phyloP scores from a whole-genome alignment of 1,140 invertebrate species.

The Meloidogyne exigua region DNA sequence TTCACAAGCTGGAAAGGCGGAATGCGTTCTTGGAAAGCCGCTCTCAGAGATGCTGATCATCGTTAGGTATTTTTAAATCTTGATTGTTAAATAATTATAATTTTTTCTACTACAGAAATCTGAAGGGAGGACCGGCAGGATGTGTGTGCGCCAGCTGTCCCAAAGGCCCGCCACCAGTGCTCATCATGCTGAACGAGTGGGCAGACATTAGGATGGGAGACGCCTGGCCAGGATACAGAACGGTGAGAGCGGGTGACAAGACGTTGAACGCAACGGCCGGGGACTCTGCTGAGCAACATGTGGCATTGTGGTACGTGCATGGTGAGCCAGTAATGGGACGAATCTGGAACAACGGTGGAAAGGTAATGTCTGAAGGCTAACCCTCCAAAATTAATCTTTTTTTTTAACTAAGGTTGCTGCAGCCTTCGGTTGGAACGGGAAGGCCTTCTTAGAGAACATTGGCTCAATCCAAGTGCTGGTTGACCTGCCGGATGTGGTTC shows the following conservation, averaged over 20 bases:
- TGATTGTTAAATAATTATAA: neutral
- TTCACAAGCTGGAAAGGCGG: conserved; percentile 38
- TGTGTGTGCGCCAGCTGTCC: conserved; percentile 46
- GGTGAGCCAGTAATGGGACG: conserved; percentile 55
- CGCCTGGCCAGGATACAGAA: conserved; percentile 35
- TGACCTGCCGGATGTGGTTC: conserved; percentile 47
- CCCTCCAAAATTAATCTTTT: too few relatives aligned
- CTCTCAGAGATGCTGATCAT: conserved; percentile 44
- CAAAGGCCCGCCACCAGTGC: conserved; percentile 20
- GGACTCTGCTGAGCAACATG: conserved; percentile 49
- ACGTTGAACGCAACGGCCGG: conserved; percentile 44
- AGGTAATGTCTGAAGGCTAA: conserved; percentile 3
- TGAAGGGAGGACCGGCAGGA: conserved; percentile 29
- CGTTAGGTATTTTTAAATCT: conserved; percentile 28
- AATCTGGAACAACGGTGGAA: conserved; percentile 49
- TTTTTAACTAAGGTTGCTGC: conserved; percentile 29
- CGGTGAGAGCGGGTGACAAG: conserved; percentile 41
- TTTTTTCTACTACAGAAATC: neutral
- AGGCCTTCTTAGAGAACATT: conserved; percentile 47
- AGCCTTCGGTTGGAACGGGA: conserved; percentile 32
- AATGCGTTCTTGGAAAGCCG: conserved; percentile 32
- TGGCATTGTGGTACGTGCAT: conserved; percentile 52
- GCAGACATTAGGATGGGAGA: conserved; percentile 47
- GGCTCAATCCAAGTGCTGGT: conserved; percentile 50
- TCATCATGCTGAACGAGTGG: conserved; percentile 42